Conservation (phyloP, 2,113 vertebrate genomes). For the Callaeas wilsoni region DNA sequence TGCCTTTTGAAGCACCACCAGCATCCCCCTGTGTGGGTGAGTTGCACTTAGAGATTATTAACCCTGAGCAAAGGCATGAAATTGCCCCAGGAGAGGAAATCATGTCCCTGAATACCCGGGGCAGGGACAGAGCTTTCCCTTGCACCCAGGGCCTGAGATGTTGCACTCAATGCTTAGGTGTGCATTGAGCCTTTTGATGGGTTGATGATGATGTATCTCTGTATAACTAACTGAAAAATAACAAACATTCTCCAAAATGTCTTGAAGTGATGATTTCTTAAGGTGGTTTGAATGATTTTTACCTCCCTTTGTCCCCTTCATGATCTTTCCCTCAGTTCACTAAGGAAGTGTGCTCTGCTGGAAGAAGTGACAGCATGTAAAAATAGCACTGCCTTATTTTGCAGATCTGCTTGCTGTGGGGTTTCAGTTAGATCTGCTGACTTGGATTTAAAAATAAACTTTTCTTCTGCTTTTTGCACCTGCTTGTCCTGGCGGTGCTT, state of each 20-base stretch:
- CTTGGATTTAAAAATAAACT: slow-evolving; percentile 9
- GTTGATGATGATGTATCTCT: neutral
- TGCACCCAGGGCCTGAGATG: neutral
- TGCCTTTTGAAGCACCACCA: neutral
- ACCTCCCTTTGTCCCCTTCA: neutral
- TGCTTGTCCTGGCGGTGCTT: neutral
- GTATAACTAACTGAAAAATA: neutral
- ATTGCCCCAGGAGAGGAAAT: neutral
- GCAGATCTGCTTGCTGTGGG: slow-evolving; percentile 17
- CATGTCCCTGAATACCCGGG: neutral
- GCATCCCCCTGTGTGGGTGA: neutral
- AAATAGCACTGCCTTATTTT: slow-evolving; percentile 40
- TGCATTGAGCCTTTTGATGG: neutral
- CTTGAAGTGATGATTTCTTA: neutral
- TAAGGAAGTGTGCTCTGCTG: neutral
- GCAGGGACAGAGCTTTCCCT: neutral
- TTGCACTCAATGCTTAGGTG: neutral
- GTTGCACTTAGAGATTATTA: neutral
- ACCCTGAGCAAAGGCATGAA: neutral
- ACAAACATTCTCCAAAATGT: neutral
- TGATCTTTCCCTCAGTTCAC: neutral
- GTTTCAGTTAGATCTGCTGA: slow-evolving; percentile 56
- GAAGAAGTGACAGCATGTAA: slow-evolving; percentile 4
- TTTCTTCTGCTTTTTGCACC: slow-evolving; percentile 58
- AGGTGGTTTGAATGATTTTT: neutral